Evolutionary conservation across 2,113 vertebrate species (phyloP), one percentile per base, ranked within the genome.

Genomic region (Diadophis punctatus): DNA sequence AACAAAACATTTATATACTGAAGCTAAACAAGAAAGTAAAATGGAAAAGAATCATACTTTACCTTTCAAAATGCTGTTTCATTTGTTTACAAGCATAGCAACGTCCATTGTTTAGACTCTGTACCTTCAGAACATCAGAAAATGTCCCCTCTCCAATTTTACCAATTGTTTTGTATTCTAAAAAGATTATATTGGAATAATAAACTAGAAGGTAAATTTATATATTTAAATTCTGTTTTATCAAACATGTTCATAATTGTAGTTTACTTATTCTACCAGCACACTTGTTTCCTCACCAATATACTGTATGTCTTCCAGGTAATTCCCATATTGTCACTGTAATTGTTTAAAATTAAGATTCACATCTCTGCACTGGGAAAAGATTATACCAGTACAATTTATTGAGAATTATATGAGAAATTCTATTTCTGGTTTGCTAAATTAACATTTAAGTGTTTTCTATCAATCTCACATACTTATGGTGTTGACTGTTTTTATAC

Each of bases 141-240:
- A 99, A 99, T 0, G 98, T 98, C n/a, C 98, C 98, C 94, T 98
- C 98, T 88, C 98, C 98, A 94, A 98, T 98, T 94, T 98, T 98
- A 96, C 97, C 96, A 93, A 99, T 95, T 90, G 97, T 89, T 97
- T 97, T 98, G 95, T 99, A 98, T 95, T 98, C 98, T 98, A 87
- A 18, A 97, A 96, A 84, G 3, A 94, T 93, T 96, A 97, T 43
- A 94, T 84, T 22, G 56, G 1, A 63, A 91, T 74, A 85, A 20
- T 3, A 20, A 92, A 90, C 5, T 60, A 52, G 46, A 11, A 46
- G 43, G 49, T 60, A 87, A 4, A 80, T 80, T 39, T 39, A 80
- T 80, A 80, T 86, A 53, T 20, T 91, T 92, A 94, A 93, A 93
- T 93, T 91, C 68, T 94, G 74, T 51, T 48, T 89, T 16, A 18